These are phyloP conservation scores for Sinotaia quadrata DNA, from an alignment of 2,888 invertebrate species.

Conservation along the genomic window DNA sequence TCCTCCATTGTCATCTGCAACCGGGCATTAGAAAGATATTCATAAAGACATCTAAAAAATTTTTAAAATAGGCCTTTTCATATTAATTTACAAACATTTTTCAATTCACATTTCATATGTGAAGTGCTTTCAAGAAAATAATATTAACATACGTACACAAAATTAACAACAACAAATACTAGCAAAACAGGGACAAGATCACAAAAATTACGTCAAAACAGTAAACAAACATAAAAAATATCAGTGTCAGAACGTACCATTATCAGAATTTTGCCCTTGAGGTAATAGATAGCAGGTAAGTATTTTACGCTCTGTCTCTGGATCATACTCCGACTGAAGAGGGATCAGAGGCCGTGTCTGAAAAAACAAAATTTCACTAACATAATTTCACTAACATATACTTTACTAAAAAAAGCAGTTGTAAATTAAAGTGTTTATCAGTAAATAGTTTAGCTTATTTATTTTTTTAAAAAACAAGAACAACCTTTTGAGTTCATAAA, in stretches of 20 bases:
- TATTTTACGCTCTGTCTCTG: constrained; percentile 82
- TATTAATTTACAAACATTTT: too few species aligned
- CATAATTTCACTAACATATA: too few species aligned
- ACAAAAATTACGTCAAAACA: background rate
- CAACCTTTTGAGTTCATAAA: too few species aligned
- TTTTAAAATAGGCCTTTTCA: too few species aligned
- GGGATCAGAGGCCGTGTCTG: constrained; percentile 93
- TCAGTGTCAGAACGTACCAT: constrained; percentile 38
- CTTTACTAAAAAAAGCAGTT: too few species aligned
- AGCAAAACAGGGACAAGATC: background rate
- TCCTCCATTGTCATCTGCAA: constrained; percentile 34
- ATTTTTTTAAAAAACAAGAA: too few species aligned
- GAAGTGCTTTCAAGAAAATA: background rate
- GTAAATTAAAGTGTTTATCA: too few species aligned
- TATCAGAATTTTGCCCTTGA: constrained; percentile 76
- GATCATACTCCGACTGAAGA: constrained; percentile 88
- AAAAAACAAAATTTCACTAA: constrained; percentile 37
- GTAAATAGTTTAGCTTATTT: too few species aligned
- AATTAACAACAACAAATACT: background rate
- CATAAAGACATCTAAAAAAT: too few species aligned
- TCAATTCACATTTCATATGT: too few species aligned
- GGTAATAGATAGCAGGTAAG: constrained; percentile 94
- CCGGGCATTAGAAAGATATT: too few species aligned
- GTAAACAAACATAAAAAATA: background rate
- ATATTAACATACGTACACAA: background rate